Base-by-base conservation (phyloP, 2,113 vertebrate species). In the Dicerorhinus sumatrensis region DNA sequence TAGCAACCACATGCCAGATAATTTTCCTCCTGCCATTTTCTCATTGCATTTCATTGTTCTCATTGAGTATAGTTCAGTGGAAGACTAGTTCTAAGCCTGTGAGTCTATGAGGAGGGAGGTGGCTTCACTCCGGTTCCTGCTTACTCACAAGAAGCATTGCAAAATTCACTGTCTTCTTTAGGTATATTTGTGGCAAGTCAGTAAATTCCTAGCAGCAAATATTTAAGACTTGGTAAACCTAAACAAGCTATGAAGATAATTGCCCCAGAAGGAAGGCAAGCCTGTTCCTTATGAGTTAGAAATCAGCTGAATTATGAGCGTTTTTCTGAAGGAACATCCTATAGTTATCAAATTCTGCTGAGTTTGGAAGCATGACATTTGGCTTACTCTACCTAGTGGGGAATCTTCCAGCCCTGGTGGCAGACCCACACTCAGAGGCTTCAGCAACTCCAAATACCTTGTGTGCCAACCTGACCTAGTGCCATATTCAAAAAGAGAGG, bases 1-100 rank as follows among this genome's bases (percentile, higher is more conserved):
- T 65, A 96, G n/a, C 79, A 95, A 65, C n/a, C 46, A 56, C n/a
- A 69, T 60, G 20, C 39, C 65, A 94, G 46, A 79, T 93, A 63
- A 48, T 80, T 18, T 87, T 63, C 51, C 63, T 80, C n/a, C 83
- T 42, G 46, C n/a, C 33, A 31, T 91, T 80, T 58, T 70, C 69
- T 96, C 48, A 79, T 54, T 42, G 31, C 11, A 48, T 70, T 80
- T 72, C 25, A 31, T 56, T 76, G 6, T 75, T 92, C 84, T 54
- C 25, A 36, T 42, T 46, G 54, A 87, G 21, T 48, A 39, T 11
- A 67, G 21, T n/a, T 92, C n/a, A 75, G 6, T 2, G 23, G 25
- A 54, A 80, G 23, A 70, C 31, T n/a, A 42, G 5, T 42, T 81
- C 84, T 93, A 42, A 88, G 51, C 62, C 82, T 58, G 4, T 69